Evolutionary conservation across 2,888 invertebrate species (phyloP).

Genomic region (Ophonus ardosiacus): DNA sequence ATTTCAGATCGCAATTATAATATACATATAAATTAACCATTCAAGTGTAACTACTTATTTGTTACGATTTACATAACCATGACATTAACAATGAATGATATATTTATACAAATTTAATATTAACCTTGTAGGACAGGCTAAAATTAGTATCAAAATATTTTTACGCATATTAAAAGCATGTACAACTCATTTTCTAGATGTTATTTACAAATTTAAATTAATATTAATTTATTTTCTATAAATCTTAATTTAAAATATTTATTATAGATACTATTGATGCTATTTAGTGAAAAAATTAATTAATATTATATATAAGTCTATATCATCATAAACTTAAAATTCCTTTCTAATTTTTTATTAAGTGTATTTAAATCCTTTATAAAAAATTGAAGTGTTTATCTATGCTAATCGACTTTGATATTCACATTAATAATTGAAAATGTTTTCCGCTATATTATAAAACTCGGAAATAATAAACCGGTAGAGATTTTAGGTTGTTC

Average conservation of each 20-base stretch:
- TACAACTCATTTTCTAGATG: neutral
- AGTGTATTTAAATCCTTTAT: neutral
- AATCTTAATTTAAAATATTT: neutral
- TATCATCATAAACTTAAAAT: neutral
- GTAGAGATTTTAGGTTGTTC: neutral
- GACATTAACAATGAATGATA: conserved; percentile 23
- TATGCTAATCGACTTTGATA: neutral
- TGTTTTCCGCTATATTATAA: neutral
- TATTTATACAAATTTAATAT: conserved; percentile 7
- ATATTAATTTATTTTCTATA: too few species aligned
- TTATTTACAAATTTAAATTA: too few species aligned
- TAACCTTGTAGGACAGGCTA: neutral
- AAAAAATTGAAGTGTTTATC: neutral
- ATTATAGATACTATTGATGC: neutral
- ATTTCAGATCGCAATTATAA: neutral
- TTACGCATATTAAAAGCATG: neutral
- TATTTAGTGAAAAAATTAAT: neutral
- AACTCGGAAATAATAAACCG: neutral
- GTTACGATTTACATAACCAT: neutral
- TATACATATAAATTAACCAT: neutral
- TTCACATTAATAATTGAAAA: neutral
- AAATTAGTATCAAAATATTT: neutral
- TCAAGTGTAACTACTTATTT: conserved; percentile 23
- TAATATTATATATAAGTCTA: conserved; percentile 2
- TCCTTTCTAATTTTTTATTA: conserved; percentile 11